Evolutionary conservation across 2,797 vertebrate genomes (phyloP).

Genomic region (Leuciscus waleckii): DNA sequence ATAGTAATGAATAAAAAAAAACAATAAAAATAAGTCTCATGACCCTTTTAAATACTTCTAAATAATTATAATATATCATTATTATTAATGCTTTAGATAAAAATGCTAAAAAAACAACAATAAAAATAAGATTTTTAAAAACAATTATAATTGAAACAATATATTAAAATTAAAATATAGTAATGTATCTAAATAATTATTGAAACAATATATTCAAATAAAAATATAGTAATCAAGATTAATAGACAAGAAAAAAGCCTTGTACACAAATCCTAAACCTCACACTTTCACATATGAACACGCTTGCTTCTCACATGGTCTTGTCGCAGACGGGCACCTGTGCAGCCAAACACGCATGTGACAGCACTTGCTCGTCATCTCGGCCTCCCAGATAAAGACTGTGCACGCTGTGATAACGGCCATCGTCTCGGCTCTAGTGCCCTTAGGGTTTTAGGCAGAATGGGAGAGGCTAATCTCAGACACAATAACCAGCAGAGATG

Average conservation of each 20-base stretch:
- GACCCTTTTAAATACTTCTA: neutral
- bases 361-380: constrained; percentile 39
- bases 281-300: neutral
- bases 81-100: too few relatives aligned
- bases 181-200: neutral
- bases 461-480: constrained; percentile 59
- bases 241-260: neutral
- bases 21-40: neutral
- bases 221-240: neutral
- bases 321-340: constrained; percentile 7
- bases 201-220: neutral
- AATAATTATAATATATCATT: neutral
- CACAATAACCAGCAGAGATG: constrained; percentile 59
- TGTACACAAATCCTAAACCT: neutral
- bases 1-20: neutral
- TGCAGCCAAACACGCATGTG: constrained; percentile 33
- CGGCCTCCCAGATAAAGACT: constrained; percentile 43
- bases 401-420: constrained; percentile 39
- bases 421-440: constrained; percentile 46
- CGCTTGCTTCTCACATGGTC: neutral
- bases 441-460: constrained; percentile 56
- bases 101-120: too few relatives aligned
- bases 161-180: neutral
- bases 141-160: neutral
- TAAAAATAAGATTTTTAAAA: too few relatives aligned